These are phyloP conservation scores for Penaeus vannamei DNA, from an alignment of 1,140 invertebrate species.

Conservation along the genomic window DNA sequence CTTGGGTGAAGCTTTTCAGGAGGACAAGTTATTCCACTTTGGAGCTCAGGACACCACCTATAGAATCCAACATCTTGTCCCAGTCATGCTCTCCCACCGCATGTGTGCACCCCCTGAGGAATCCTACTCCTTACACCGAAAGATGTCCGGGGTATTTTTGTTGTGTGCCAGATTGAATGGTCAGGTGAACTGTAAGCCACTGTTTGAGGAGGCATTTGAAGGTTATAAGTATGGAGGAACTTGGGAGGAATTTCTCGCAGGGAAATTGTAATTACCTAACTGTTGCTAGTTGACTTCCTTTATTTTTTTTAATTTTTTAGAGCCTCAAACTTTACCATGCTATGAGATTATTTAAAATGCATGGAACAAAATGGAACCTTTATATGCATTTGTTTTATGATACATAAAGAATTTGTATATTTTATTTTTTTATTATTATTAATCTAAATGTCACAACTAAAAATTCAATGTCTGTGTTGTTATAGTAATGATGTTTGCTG, in stretches of 20 bases:
- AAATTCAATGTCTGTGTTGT: too few relatives aligned
- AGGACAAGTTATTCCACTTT: slow-evolving; percentile 88
- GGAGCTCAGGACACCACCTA: slow-evolving; percentile 84
- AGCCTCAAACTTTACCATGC: background rate
- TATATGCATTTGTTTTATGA: too few relatives aligned
- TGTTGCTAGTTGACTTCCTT: background rate
- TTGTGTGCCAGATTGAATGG: slow-evolving; percentile 93
- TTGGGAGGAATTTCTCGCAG: slow-evolving; percentile 56
- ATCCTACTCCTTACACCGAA: slow-evolving; percentile 97
- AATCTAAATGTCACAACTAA: too few relatives aligned
- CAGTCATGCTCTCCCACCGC: slow-evolving; percentile 93
- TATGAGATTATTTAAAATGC: too few relatives aligned
- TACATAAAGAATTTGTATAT: too few relatives aligned
- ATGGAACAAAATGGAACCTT: too few relatives aligned
- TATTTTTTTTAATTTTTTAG: background rate
- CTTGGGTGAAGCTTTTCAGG: slow-evolving; percentile 91
- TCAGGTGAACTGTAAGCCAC: slow-evolving; percentile 85
- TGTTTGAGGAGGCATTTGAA: slow-evolving; percentile 84
- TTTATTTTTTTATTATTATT: too few relatives aligned
- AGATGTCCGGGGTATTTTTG: slow-evolving; percentile 97
- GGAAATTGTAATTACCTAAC: slow-evolving; percentile 1
- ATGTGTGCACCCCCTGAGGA: slow-evolving; percentile 98
- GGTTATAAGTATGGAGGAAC: slow-evolving; percentile 66
- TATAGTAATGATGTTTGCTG: too few relatives aligned
- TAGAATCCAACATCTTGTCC: slow-evolving; percentile 85